A percentile compares a stretch with the other conserved stretches of the same genome.
These are phyloP conservation scores for Papilio aristodemus DNA, from an alignment of 1,140 invertebrate species.

Conservation along the genomic window DNA sequence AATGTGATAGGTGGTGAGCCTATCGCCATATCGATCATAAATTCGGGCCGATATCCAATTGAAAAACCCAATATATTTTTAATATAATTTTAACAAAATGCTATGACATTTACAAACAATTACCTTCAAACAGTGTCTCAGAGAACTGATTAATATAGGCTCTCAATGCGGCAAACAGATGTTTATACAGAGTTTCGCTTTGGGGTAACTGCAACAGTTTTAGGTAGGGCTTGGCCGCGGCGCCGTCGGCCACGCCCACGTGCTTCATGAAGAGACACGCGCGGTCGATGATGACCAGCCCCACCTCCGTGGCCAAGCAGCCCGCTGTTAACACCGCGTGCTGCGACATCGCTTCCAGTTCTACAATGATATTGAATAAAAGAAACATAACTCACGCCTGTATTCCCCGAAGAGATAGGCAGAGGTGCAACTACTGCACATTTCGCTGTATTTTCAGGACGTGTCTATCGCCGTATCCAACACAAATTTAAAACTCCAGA, in stretches of 20 bases:
- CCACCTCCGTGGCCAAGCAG: constrained; percentile 94
- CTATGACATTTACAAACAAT: too few species aligned
- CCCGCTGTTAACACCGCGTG: constrained; percentile 89
- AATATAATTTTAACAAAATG: background rate
- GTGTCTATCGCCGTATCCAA: too few species aligned
- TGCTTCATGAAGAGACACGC: constrained; percentile 92
- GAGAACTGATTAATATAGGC: constrained; percentile 96
- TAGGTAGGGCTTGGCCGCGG: constrained; percentile 90
- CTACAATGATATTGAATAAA: constrained; percentile 53
- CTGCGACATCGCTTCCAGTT: constrained; percentile 82
- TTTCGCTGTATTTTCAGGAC: too few species aligned
- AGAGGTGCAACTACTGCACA: too few species aligned
- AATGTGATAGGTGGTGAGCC: too few species aligned
- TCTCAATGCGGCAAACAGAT: constrained; percentile 93
- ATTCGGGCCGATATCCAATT: too few species aligned
- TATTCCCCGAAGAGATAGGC: too few species aligned
- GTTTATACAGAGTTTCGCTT: constrained; percentile 93
- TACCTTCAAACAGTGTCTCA: constrained; percentile 89
- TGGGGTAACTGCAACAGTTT: constrained; percentile 93
- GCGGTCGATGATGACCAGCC: constrained; percentile 92
- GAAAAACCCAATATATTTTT: too few species aligned
- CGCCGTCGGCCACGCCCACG: constrained; percentile 87
- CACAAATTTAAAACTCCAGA: too few species aligned
- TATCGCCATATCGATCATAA: too few species aligned
- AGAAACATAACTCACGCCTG: too few species aligned